These are phyloP conservation scores for Mystacornis crossleyi DNA, from an alignment of 2,113 vertebrate species.

Conservation along the genomic window DNA sequence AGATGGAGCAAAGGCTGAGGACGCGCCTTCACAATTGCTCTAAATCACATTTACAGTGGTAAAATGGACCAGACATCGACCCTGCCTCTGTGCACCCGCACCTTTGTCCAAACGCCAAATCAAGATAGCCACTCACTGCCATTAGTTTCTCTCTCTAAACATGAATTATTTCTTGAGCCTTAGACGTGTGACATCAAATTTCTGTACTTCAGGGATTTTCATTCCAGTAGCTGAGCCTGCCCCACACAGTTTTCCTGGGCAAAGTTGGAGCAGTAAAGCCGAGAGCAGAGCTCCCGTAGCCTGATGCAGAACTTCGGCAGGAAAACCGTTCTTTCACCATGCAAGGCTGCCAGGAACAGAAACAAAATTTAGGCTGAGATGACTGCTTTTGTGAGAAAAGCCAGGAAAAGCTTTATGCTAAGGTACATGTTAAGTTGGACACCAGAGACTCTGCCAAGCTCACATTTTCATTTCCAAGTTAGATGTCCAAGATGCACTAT, in stretches of 20 bases:
- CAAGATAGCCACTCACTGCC: neutral
- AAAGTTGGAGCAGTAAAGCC: neutral
- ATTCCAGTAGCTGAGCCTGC: neutral
- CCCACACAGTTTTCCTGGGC: neutral
- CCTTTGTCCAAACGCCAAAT: accelerated
- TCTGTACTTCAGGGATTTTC: neutral
- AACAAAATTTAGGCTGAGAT: neutral
- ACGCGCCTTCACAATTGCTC: neutral
- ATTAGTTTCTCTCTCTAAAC: neutral
- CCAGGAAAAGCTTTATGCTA: neutral
- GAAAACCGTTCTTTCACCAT: neutral
- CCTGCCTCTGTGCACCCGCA: neutral
- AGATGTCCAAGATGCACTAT: neutral
- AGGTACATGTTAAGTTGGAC: neutral
- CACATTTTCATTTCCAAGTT: neutral
- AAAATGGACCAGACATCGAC: neutral
- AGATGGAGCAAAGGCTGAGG: neutral
- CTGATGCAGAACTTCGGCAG: neutral
- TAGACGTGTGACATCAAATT: neutral
- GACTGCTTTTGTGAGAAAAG: neutral
- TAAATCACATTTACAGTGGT: neutral
- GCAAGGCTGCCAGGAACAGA: neutral
- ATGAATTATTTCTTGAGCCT: neutral
- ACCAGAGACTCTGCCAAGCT: neutral
- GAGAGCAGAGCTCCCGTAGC: neutral